phyloP scores from a whole-genome alignment of 1,140 invertebrate genomes.

The Cyphomyrmex costatus region DNA sequence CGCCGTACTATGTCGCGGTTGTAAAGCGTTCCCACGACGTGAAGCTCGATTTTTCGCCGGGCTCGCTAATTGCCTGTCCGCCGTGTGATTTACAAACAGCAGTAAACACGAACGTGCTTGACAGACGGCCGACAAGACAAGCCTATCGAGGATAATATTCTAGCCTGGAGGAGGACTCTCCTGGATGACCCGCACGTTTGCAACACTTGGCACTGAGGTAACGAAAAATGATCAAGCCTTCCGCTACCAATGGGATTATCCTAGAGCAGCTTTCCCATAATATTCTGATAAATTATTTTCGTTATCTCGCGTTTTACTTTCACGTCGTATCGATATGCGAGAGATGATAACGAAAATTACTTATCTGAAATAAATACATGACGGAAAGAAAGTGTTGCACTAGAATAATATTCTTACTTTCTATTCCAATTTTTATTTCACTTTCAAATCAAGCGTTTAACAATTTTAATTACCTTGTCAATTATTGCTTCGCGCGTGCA shows the following conservation, averaged over 20 bases:
- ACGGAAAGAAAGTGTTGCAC: conserved; percentile 3
- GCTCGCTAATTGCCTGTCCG: conserved; percentile 55
- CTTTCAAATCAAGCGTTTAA: conserved; percentile 31
- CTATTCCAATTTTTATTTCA: conserved; percentile 22
- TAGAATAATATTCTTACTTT: neutral
- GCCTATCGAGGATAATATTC: conserved; percentile 53
- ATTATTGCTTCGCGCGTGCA: neutral
- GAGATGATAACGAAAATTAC: neutral
- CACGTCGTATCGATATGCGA: neutral
- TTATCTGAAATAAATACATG: conserved; percentile 17
- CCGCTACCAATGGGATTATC: neutral
- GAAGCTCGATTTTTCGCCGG: conserved; percentile 47
- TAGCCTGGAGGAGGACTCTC: conserved; percentile 34
- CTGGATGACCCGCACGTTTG: conserved; percentile 41
- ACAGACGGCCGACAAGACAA: conserved; percentile 59
- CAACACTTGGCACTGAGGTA: conserved; percentile 40
- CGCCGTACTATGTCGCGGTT: neutral
- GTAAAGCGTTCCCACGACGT: conserved; percentile 48
- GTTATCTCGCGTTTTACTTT: conserved; percentile 16
- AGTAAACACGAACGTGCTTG: conserved; percentile 50
- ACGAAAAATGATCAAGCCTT: conserved; percentile 20
- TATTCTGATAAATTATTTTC: conserved; percentile 1
- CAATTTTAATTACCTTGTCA: conserved; percentile 25
- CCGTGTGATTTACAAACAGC: conserved; percentile 59
- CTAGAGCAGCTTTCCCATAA: neutral